These are phyloP conservation scores for Lerema accius DNA, from an alignment of 1,140 invertebrate genomes.

Conservation along the genomic window DNA sequence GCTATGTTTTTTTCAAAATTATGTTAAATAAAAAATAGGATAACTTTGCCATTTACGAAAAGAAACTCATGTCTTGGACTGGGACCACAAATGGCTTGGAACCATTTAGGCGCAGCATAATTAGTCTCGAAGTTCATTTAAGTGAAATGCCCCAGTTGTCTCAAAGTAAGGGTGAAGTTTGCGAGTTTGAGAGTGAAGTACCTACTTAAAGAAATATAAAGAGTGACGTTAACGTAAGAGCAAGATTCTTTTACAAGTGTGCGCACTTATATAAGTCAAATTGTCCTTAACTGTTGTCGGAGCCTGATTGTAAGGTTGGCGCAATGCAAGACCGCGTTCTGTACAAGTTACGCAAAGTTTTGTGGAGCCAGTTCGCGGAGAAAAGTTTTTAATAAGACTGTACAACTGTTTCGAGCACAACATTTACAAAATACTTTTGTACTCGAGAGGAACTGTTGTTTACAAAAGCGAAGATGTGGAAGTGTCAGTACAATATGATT, in stretches of 20 bases:
- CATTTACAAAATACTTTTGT: background rate
- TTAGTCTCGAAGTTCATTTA: background rate
- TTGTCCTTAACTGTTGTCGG: background rate
- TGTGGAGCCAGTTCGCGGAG: background rate
- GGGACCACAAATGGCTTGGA: background rate
- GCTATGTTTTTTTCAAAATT: too few relatives aligned
- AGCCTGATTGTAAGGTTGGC: background rate
- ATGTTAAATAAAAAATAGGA: too few relatives aligned
- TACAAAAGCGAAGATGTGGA: background rate
- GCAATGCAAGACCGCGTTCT: too few relatives aligned
- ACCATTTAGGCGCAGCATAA: background rate
- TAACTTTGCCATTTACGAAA: too few relatives aligned
- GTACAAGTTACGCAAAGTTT: background rate
- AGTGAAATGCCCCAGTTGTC: background rate
- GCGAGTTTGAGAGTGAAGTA: background rate
- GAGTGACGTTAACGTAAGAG: background rate
- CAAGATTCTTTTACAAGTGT: background rate
- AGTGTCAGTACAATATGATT: background rate
- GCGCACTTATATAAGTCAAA: background rate
- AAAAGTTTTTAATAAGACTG: conserved; percentile 1
- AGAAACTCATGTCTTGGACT: background rate
- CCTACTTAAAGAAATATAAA: background rate
- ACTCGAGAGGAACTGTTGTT: background rate
- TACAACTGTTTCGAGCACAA: background rate
- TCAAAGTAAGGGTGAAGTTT: background rate